These are phyloP conservation scores for Drosophila santomea DNA, from an alignment of 1,140 invertebrate species.

Conservation along the genomic window DNA sequence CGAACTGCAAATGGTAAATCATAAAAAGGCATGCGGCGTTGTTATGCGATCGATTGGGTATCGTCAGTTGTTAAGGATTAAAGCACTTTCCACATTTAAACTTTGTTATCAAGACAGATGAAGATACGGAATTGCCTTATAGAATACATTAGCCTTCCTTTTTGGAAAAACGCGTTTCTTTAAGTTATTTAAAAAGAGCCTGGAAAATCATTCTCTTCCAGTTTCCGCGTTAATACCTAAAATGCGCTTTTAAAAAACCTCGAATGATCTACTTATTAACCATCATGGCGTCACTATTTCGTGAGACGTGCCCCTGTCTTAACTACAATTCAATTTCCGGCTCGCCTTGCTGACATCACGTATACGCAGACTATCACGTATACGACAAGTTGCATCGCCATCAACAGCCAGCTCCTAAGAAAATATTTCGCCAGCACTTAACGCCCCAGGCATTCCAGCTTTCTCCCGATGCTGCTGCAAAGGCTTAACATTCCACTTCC, in stretches of 20 bases:
- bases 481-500: slow-evolving; percentile 50
- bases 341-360: slow-evolving; percentile 35
- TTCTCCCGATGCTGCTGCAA: slow-evolving; percentile 25
- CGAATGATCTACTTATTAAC: slow-evolving; percentile 13
- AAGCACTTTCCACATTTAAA: neutral
- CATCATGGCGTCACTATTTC: slow-evolving; percentile 9
- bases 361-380: slow-evolving; percentile 51
- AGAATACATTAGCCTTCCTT: too few species aligned
- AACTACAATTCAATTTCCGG: slow-evolving; percentile 49
- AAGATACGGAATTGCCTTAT: too few species aligned
- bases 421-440: slow-evolving; percentile 48
- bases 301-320: slow-evolving; percentile 28
- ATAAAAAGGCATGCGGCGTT: neutral
- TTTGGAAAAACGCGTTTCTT: too few species aligned
- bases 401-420: slow-evolving; percentile 25
- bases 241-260: neutral
- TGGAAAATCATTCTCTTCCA: too few species aligned
- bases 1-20: slow-evolving; percentile 11
- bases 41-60: neutral
- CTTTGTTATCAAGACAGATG: neutral
- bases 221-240: slow-evolving; percentile 9
- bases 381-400: slow-evolving; percentile 36
- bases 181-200: neutral
- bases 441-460: slow-evolving; percentile 25
- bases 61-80: neutral